Conservation (phyloP, 2,113 vertebrate genomes). For the Takifugu bimaculatus region DNA sequence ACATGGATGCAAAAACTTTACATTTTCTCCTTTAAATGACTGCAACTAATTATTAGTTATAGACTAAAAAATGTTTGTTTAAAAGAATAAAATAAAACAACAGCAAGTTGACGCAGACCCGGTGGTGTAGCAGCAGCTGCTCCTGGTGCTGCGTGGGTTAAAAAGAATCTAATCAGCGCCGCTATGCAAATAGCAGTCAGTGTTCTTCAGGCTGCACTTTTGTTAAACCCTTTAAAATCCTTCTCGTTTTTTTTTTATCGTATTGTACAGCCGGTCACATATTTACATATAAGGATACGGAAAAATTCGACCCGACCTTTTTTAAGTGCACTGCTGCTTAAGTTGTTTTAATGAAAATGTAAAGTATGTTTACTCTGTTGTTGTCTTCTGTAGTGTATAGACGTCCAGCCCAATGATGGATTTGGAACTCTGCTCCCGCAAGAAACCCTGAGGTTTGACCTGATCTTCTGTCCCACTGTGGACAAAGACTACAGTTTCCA, state of each 20-base stretch:
- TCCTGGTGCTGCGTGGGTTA: background rate
- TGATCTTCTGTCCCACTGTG: slow-evolving; percentile 83
- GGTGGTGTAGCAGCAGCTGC: background rate
- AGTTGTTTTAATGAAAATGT: background rate
- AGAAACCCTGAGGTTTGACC: slow-evolving; percentile 79
- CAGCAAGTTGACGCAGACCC: too few relatives aligned
- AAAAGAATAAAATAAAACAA: too few relatives aligned
- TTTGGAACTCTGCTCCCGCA: slow-evolving; percentile 85
- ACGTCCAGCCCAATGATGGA: slow-evolving; percentile 87
- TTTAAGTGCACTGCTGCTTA: too few relatives aligned
- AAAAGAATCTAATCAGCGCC: background rate
- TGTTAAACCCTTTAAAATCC: background rate
- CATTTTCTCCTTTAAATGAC: too few relatives aligned
- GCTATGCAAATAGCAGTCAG: background rate
- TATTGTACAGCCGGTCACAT: background rate
- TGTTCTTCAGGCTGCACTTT: slow-evolving; percentile 3
- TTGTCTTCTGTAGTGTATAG: slow-evolving; percentile 77
- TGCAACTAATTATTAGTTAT: too few relatives aligned
- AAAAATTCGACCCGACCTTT: too few relatives aligned
- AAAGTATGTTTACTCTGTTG: background rate
- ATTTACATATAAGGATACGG: too few relatives aligned
- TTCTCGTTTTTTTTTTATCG: background rate
- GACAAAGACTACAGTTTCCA: slow-evolving; percentile 82
- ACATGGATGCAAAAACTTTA: too few relatives aligned
- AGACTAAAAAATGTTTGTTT: too few relatives aligned